Percentiles rank a stretch among this genome's conserved stretches.
These are phyloP conservation scores for Tanytarsus gracilentus DNA, from an alignment of 2,888 invertebrate genomes.

Conservation along the genomic window DNA sequence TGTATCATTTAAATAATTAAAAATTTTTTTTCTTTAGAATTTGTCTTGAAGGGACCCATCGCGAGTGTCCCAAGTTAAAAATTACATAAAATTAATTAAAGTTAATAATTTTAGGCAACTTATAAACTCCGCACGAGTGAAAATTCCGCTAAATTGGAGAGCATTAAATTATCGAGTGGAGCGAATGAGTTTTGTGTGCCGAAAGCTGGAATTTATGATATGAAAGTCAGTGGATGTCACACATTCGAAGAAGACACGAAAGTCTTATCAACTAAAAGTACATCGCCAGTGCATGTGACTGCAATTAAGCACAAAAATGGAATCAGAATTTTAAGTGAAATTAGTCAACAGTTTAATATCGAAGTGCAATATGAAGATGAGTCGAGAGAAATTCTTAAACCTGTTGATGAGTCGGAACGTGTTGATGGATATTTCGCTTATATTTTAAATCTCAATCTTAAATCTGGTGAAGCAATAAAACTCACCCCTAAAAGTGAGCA, in stretches of 20 bases:
- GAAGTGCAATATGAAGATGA: conserved; percentile 33
- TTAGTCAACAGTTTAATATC: conserved; percentile 36
- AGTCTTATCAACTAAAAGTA: conserved; percentile 43
- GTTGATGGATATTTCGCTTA: conserved; percentile 43
- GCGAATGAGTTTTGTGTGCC: conserved; percentile 66
- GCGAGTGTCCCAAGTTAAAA: background rate
- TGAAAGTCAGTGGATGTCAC: conserved; percentile 75
- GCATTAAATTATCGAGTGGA: conserved; percentile 51
- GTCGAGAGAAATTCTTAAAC: conserved; percentile 34
- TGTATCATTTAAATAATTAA: conserved; percentile 12
- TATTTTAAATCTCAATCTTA: conserved; percentile 39
- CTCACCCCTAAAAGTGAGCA: conserved; percentile 61
- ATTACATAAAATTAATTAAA: conserved; percentile 17
- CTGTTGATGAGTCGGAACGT: conserved; percentile 42
- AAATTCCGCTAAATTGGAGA: conserved; percentile 31
- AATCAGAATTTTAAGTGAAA: conserved; percentile 45
- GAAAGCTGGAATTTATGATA: conserved; percentile 56
- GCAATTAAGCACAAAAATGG: conserved; percentile 52
- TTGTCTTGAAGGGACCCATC: conserved; percentile 31
- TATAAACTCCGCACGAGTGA: conserved; percentile 39
- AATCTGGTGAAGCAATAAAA: conserved; percentile 42
- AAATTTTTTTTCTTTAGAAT: conserved; percentile 18
- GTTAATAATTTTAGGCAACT: conserved; percentile 40
- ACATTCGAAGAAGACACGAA: conserved; percentile 48
- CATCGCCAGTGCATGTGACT: conserved; percentile 42